Evolutionary conservation across 1,140 invertebrate genomes (phyloP).

Genomic region (Camponotus vicinus): DNA sequence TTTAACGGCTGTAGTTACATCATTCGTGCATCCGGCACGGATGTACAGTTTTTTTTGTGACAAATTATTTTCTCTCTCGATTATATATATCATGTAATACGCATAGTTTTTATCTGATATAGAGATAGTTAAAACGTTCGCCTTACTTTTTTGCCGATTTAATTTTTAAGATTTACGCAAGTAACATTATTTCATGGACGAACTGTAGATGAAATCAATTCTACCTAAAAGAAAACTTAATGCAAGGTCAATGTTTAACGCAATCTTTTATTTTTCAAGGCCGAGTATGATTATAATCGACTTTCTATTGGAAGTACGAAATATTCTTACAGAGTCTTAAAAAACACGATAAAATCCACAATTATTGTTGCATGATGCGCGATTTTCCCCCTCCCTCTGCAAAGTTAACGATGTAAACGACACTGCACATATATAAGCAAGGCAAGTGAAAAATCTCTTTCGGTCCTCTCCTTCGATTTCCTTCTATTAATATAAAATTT

Average conservation of each 20-base stretch:
- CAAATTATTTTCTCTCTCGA: not conserved
- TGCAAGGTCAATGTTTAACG: not conserved
- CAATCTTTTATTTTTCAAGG: not conserved
- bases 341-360: not conserved
- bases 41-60: conserved; percentile 16
- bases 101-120: not conserved
- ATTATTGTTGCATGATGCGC: not conserved
- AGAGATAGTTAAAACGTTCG: not conserved
- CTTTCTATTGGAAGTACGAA: not conserved
- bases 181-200: not conserved
- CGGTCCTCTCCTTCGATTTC: not conserved
- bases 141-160: not conserved
- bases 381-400: not conserved
- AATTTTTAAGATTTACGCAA: not conserved
- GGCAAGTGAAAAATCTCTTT: not conserved
- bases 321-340: not conserved
- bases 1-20: conserved; percentile 49
- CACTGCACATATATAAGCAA: conserved; percentile 39
- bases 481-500: too few species aligned
- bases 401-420: not conserved
- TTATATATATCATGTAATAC: not conserved
- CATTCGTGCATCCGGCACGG: conserved; percentile 51
- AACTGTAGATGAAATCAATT: not conserved
- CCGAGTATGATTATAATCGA: not conserved
- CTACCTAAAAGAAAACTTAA: not conserved